phyloP scores from a whole-genome alignment of 2,797 vertebrate genomes.

The Catostomus latipinnis region DNA sequence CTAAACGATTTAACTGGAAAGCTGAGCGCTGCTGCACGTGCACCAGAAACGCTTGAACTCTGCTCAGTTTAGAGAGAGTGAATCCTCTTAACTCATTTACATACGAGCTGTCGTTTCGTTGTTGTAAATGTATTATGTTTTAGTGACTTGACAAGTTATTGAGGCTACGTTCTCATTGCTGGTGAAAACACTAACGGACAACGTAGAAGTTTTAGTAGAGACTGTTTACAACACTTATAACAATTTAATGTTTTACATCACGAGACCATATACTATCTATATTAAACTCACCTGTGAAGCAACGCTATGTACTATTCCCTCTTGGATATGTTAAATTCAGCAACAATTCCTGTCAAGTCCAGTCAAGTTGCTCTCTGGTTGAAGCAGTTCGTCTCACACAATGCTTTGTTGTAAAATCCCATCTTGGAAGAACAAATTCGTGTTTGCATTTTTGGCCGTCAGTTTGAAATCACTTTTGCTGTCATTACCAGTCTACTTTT shows the following conservation, averaged over 20 bases:
- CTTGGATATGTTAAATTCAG: slow-evolving; percentile 7
- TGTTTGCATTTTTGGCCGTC: slow-evolving; percentile 14
- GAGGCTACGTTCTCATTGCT: too few species aligned
- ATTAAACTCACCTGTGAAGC: slow-evolving; percentile 27
- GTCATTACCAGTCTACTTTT: background rate
- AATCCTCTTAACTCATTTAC: slow-evolving; percentile 48
- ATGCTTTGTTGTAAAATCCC: slow-evolving; percentile 56
- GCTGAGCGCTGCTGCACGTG: slow-evolving; percentile 14
- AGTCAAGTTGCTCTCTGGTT: slow-evolving; percentile 64
- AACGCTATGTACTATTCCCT: background rate
- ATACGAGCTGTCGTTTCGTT: background rate
- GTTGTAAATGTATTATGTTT: background rate
- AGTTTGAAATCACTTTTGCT: slow-evolving; percentile 16
- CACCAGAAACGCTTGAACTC: slow-evolving; percentile 2
- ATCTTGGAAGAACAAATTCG: slow-evolving; percentile 57
- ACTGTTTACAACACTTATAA: too few species aligned
- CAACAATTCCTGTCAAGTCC: slow-evolving; percentile 54
- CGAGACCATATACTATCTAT: background rate
- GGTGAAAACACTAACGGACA: too few species aligned
- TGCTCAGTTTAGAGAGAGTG: background rate
- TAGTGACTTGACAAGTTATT: background rate
- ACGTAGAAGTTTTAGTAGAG: too few species aligned
- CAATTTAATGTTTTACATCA: background rate
- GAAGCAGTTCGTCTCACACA: slow-evolving; percentile 45
- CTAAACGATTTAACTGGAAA: slow-evolving; percentile 43